Evolutionary conservation across 2,113 vertebrate genomes (phyloP), one percentile per base, ranked within the genome.

Genomic region (Eubucco bourcierii): DNA sequence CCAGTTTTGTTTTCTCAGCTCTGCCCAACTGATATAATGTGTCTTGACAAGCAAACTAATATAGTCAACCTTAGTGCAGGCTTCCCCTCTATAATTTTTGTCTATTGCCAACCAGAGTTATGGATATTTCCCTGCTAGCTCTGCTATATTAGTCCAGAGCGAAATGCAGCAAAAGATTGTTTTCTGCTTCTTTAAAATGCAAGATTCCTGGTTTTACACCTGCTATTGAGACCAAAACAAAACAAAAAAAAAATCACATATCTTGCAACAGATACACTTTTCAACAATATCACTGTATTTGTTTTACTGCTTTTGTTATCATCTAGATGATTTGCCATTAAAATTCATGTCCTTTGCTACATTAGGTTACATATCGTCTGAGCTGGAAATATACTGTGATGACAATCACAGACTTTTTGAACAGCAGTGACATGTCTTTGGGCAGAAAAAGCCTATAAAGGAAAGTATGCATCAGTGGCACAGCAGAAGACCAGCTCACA

Each of bases 1-100:
- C 27, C 3, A 2, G 27, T 19, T 84, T 76, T 76, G 9, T 78
- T 94, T 94, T 46, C 60, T 92, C 67, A 24, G 71, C 16, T 70
- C 59, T 89, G 29, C 44, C 27, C 87, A 80, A 44, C 15, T 64
- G 41, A 85, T 39, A 58, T 87, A 80, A 95, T 28, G 17, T 39
- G 41, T 63, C 50, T 73, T 91, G 82, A 90, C 68, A 93, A 41
- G 76, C 27, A 94, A 85, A 86, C 71, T 44, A 93, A 65, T 73
- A 68, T 2, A 76, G 39, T 34, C 64, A 93, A 46, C 33, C 74
- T 90, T 7, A 77, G 24, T 83, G 67, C 33, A 60, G 60, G 33
- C 31, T 87, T 91, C 46, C 34, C 60, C 41, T 37, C 39, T 80
- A 24, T 28, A 70, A 23, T 72, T 75, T 77, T 71, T 71, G 6